phyloP scores from a whole-genome alignment of 1,140 invertebrate species.

The Venustaconcha ellipsiformis region DNA sequence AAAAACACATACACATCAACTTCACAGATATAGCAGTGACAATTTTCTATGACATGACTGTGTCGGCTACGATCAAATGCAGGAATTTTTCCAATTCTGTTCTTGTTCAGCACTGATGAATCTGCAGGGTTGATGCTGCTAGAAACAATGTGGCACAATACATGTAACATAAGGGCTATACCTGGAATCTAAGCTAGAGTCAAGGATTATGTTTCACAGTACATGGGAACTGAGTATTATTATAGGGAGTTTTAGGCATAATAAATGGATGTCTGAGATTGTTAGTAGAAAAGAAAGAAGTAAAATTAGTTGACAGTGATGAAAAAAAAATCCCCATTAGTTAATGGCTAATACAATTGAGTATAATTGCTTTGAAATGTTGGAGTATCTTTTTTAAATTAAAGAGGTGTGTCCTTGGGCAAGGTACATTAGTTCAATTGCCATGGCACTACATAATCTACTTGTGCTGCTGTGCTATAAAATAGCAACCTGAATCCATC shows the following conservation, averaged over 20 bases:
- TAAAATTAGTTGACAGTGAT: background rate
- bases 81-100: slow-evolving; percentile 35
- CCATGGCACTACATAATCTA: no score
- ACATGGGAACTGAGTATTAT: background rate
- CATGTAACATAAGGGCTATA: slow-evolving; percentile 76
- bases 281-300: background rate
- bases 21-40: slow-evolving; percentile 93
- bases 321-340: background rate
- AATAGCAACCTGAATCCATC: no score
- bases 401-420: no score
- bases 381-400: background rate
- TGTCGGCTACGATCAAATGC: slow-evolving; percentile 87
- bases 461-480: no score
- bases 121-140: slow-evolving; percentile 90
- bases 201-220: slow-evolving; percentile 22
- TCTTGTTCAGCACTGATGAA: slow-evolving; percentile 65
- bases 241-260: background rate
- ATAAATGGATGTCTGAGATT: background rate
- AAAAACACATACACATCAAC: slow-evolving; percentile 74
- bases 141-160: slow-evolving; percentile 81
- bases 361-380: no score
- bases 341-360: background rate
- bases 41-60: slow-evolving; percentile 94
- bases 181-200: slow-evolving; percentile 67
- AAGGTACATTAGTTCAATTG: no score